phyloP scores from a whole-genome alignment of 37 sponge, comb jelly and placozoan species.

The Bolinopsis microptera region DNA sequence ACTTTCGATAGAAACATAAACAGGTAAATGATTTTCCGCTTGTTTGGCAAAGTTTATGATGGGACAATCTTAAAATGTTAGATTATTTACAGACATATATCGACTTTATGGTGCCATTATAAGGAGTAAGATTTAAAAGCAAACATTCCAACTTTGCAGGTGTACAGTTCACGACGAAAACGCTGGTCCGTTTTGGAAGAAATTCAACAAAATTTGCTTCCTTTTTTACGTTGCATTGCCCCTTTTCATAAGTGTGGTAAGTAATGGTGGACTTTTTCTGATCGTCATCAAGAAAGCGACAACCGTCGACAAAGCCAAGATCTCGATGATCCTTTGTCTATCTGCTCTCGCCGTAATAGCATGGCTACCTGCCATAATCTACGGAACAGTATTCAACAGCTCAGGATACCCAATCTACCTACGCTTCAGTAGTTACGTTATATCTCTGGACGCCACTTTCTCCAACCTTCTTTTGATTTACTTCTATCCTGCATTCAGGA shows the following conservation, averaged over 20 bases:
- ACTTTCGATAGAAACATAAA: neutral
- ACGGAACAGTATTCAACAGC: constrained; percentile 27
- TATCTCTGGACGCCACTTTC: neutral
- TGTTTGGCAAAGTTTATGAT: too few species aligned
- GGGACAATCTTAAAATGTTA: too few species aligned
- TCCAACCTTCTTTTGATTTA: neutral
- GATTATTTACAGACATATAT: too few species aligned
- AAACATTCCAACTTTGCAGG: too few species aligned
- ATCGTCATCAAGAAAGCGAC: neutral
- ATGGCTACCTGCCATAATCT: neutral
- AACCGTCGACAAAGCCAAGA: neutral
- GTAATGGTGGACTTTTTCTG: neutral
- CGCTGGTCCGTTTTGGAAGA: neutral
- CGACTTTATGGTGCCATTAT: too few species aligned
- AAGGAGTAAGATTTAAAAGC: too few species aligned
- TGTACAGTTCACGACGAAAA: neutral
- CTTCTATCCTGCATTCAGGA: constrained; percentile 7
- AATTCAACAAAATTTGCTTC: constrained; percentile 25
- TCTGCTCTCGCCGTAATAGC: neutral
- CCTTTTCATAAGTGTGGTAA: neutral
- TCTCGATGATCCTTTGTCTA: neutral
- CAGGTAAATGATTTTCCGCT: too few species aligned
- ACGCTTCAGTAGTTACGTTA: neutral
- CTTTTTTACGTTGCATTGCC: neutral
- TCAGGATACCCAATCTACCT: neutral